Percentiles rank a stretch among this genome's conserved stretches.
These are phyloP conservation scores for Psittacus erithacus DNA, from an alignment of 2,113 vertebrate species.

Conservation along the genomic window DNA sequence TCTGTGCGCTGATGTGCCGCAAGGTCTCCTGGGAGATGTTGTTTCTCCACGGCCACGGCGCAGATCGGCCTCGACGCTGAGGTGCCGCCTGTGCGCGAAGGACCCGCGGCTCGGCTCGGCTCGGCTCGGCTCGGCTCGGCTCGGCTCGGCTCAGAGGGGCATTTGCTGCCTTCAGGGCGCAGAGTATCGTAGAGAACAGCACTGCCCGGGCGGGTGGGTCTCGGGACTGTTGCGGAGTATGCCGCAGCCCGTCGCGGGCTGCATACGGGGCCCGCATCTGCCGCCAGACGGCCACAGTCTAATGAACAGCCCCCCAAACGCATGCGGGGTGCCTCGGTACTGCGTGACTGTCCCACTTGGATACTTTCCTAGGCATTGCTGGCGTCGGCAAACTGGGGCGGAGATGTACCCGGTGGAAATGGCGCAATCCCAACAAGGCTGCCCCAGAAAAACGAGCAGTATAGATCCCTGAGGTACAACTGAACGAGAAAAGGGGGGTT, in stretches of 20 bases:
- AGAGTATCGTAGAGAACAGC: accelerated
- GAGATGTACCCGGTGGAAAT: accelerated
- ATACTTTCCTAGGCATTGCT: no score
- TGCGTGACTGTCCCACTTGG: accelerated
- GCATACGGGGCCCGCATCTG: no score
- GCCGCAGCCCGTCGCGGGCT: background rate
- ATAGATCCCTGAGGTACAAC: no score
- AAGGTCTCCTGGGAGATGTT: accelerated
- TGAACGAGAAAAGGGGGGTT: background rate
- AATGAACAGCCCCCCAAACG: accelerated
- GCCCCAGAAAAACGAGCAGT: accelerated
- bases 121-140: no score
- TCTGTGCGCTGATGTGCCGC: accelerated
- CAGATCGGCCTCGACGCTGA: accelerated
- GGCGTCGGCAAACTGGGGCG: background rate
- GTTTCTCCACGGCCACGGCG: accelerated
- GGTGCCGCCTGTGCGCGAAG: accelerated
- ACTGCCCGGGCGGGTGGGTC: no score
- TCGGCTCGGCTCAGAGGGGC: no score
- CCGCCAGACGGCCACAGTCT: background rate
- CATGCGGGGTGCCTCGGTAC: accelerated
- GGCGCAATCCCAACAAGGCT: background rate
- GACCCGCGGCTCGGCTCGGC: no score
- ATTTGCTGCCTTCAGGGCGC: accelerated
- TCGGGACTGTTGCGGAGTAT: no score